Conservation (phyloP, 1,140 invertebrate genomes). For the Procambarus clarkii region DNA sequence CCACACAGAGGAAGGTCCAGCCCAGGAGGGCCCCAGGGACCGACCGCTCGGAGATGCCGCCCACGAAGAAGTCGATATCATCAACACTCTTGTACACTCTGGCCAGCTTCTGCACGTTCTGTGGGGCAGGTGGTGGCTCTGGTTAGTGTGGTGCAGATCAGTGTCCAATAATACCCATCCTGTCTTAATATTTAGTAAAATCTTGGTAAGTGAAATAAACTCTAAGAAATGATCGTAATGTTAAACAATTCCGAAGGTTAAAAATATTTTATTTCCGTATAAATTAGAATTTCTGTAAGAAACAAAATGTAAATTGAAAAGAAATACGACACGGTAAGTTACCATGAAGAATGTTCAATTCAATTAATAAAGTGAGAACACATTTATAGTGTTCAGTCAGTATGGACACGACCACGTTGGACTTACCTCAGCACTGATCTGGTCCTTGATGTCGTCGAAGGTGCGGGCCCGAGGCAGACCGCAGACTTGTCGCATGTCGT, state of each 20-base stretch:
- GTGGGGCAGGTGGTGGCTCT: neutral
- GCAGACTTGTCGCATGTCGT: constrained; percentile 73
- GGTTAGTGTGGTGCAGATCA: neutral
- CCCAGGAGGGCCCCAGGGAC: constrained; percentile 76
- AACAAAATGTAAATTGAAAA: too few species aligned
- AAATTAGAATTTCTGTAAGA: too few species aligned
- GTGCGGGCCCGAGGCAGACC: constrained; percentile 64
- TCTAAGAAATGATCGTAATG: neutral
- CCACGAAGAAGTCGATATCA: constrained; percentile 90
- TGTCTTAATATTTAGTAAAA: too few species aligned
- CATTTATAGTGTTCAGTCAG: too few species aligned
- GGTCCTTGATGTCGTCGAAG: constrained; percentile 51
- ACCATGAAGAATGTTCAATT: too few species aligned
- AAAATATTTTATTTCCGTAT: too few species aligned
- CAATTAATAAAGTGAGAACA: too few species aligned
- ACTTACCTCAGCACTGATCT: constrained; percentile 31
- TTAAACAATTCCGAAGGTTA: too few species aligned
- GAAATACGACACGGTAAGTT: too few species aligned
- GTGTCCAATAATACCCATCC: too few species aligned
- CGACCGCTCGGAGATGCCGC: constrained; percentile 83
- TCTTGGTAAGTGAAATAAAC: too few species aligned
- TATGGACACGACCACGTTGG: neutral
- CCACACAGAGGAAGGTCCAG: too few species aligned
- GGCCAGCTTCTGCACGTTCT: constrained; percentile 77
- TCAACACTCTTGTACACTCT: constrained; percentile 81